Evolutionary conservation across 2,113 vertebrate genomes (phyloP).

Genomic region (Electrona antarctica): DNA sequence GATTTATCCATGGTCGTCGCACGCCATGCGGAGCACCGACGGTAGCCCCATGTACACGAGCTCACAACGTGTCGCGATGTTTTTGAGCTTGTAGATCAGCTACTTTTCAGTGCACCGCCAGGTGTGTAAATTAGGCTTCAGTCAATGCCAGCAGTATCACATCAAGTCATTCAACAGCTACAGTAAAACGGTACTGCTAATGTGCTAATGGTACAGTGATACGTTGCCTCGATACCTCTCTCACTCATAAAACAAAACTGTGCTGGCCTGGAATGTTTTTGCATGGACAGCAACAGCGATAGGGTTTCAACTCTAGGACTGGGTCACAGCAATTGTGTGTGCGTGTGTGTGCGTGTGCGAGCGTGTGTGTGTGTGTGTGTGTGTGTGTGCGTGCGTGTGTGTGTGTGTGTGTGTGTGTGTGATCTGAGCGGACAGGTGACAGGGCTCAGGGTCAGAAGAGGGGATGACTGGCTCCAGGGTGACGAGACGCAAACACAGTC

Average conservation of each 20-base stretch:
- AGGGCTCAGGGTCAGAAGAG: slow-evolving; percentile 68
- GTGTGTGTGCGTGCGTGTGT: slow-evolving; percentile 41
- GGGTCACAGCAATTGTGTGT: slow-evolving; percentile 55
- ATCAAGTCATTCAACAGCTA: slow-evolving; percentile 20
- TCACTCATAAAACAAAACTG: slow-evolving; percentile 60
- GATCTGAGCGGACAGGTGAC: slow-evolving; percentile 75
- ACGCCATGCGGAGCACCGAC: too few species aligned
- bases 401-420: slow-evolving; percentile 39
- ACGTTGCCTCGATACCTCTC: slow-evolving; percentile 12
- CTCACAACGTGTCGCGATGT: too few species aligned
- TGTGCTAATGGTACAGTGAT: not conserved
- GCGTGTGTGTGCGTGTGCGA: slow-evolving; percentile 30
- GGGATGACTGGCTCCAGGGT: slow-evolving; percentile 62
- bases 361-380: slow-evolving; percentile 42
- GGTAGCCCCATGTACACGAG: too few species aligned
- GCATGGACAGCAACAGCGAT: slow-evolving; percentile 49
- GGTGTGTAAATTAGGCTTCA: too few species aligned
- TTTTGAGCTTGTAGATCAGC: too few species aligned
- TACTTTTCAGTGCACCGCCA: too few species aligned
- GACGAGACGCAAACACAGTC: slow-evolving; percentile 47
- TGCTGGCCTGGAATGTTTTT: slow-evolving; percentile 58
- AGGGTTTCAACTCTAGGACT: slow-evolving; percentile 63
- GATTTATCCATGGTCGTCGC: too few species aligned
- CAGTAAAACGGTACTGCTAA: not conserved
- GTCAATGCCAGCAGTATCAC: not conserved